Evolutionary conservation across 1,140 invertebrate genomes (phyloP).

Genomic region (Trypoxylus dichotomus): DNA sequence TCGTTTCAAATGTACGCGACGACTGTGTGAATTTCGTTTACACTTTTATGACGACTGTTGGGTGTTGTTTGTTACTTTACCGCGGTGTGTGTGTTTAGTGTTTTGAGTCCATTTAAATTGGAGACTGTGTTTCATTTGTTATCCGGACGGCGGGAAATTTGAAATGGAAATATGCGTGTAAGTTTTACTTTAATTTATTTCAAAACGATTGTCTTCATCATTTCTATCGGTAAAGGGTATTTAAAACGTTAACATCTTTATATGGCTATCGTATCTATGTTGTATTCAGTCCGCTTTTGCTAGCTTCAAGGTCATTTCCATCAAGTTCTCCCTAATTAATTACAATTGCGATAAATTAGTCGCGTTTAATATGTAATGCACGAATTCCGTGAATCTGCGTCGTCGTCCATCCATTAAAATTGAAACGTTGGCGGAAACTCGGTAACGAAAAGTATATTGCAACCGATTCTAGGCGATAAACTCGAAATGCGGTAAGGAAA

Average conservation of each 20-base stretch:
- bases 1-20: too few relatives aligned
- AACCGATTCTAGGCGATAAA: too few relatives aligned
- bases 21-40: too few relatives aligned
- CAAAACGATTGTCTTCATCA: background rate
- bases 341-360: background rate
- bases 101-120: background rate
- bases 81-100: background rate
- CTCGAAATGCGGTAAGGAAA: too few relatives aligned
- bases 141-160: background rate
- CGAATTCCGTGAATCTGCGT: too few relatives aligned
- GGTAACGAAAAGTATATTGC: too few relatives aligned
- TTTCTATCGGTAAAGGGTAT: background rate
- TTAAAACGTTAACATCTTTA: background rate
- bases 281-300: background rate
- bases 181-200: background rate
- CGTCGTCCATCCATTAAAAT: too few relatives aligned
- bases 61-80: background rate
- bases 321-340: background rate
- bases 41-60: background rate
- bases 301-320: background rate
- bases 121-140: background rate
- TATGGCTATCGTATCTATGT: too few relatives aligned
- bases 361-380: background rate
- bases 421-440: too few relatives aligned
- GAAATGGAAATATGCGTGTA: constrained; percentile 8